phyloP scores from a whole-genome alignment of 1,140 invertebrate species.

The Ylistrum balloti region DNA sequence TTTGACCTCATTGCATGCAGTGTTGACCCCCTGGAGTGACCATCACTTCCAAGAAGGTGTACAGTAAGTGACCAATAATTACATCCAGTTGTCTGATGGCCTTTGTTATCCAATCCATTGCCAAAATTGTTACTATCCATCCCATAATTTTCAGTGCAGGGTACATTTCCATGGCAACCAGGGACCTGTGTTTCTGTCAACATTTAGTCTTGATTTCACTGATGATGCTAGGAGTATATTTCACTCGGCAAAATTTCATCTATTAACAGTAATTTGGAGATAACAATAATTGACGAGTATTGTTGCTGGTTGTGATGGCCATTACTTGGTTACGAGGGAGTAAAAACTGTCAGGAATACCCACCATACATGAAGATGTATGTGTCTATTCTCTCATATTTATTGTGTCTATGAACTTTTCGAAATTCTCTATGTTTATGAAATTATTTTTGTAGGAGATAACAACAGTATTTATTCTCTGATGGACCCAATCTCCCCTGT shows the following conservation, averaged over 20 bases:
- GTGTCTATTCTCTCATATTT: background rate
- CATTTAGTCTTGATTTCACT: background rate
- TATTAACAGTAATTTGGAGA: slow-evolving; percentile 8
- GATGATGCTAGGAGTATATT: background rate
- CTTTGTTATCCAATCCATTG: slow-evolving; percentile 26
- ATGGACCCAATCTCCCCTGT: background rate
- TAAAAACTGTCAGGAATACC: background rate
- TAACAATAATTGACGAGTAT: background rate
- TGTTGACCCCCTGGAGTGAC: slow-evolving; percentile 36
- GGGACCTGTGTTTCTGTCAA: background rate
- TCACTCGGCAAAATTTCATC: background rate
- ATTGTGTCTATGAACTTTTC: background rate
- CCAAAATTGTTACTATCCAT: background rate
- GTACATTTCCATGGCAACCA: slow-evolving; percentile 16
- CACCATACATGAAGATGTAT: background rate
- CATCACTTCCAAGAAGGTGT: background rate
- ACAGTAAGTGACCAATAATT: background rate
- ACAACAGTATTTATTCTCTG: background rate
- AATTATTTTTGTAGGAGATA: background rate
- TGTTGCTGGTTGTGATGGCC: background rate
- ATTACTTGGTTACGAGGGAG: background rate
- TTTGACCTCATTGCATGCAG: background rate
- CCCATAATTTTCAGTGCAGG: background rate
- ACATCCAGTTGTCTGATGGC: background rate
- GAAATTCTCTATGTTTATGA: background rate